These are phyloP conservation scores for Muscicapa comitata DNA, from an alignment of 2,797 vertebrate species.

Conservation along the genomic window DNA sequence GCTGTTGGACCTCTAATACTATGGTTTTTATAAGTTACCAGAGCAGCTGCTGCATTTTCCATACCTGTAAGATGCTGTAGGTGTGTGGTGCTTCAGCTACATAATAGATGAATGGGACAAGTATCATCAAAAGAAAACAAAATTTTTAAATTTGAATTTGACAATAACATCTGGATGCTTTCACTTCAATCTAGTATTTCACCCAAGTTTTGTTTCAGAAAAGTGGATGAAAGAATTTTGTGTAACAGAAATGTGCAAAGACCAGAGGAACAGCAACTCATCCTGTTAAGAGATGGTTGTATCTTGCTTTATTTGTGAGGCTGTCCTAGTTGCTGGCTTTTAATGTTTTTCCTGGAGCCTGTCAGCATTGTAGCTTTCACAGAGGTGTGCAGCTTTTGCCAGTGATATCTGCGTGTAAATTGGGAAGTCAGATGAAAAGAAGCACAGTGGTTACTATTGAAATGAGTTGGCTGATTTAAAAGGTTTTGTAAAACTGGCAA, in stretches of 20 bases:
- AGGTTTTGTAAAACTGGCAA: not conserved
- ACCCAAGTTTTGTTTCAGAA: not conserved
- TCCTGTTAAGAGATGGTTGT: not conserved
- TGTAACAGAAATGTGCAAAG: not conserved
- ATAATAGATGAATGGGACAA: not conserved
- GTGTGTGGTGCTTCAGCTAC: not conserved
- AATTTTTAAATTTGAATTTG: not conserved
- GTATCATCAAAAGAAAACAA: not conserved
- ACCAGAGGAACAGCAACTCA: not conserved
- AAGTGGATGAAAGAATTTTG: not conserved
- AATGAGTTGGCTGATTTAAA: not conserved
- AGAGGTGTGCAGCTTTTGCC: not conserved
- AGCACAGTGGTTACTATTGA: not conserved
- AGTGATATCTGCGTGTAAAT: fast-evolving
- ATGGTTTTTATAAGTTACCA: not conserved
- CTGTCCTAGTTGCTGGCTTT: not conserved
- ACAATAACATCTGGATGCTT: fast-evolving
- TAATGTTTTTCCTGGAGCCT: not conserved
- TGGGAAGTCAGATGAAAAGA: not conserved
- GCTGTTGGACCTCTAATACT: not conserved
- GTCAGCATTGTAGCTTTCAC: not conserved
- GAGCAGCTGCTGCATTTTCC: not conserved
- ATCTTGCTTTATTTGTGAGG: not conserved
- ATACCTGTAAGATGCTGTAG: not conserved
- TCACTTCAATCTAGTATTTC: not conserved